Evolutionary conservation across 2,888 invertebrate genomes (phyloP), one percentile per base, ranked within the genome.

Genomic region (Melitaea athalia): DNA sequence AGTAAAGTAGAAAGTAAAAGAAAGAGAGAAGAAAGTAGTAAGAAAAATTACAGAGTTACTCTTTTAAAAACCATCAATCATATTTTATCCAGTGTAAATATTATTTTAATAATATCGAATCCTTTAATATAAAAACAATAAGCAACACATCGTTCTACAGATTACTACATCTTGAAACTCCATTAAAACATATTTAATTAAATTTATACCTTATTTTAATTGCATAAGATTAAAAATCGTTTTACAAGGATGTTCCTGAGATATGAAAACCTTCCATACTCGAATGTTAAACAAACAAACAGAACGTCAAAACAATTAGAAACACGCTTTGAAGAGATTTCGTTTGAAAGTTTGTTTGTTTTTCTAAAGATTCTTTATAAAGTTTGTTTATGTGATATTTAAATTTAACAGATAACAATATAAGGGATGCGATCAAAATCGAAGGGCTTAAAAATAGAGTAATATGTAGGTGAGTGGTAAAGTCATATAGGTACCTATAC

Each of bases 231-330:
- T 49, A 5, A 49, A 14, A 49, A 49, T 49, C 47, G n/a, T 14
- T 5, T 49, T n/a, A 6, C 14, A 49, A 3, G 2, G 12, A 14
- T 12, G 11, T 45, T 49, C 17, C 10, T 50, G 7, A 52, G 24
- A 52, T 52, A 52, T 24, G 4, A 7, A 52, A 52, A 8, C 17
- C 24, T 24, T 52, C 38, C 52, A 60, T 38, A 61, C 14, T 31
- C 38, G 17, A 31, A 17, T 31, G 6, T 14, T 45, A 53, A 65
- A 64, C 64, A 70, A 72, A 65, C 45, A 72, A 70, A 72, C 59
- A 63, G 10, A 38, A 33, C 42, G 65, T 70, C 65, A 57, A 67
- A 69, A 72, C 64, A 60, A 61, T 67, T 52, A 53, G 53, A 42
- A 42, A n/a, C 57, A 42, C 7, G 42, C 57, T 57, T 57, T 42